phyloP scores from a whole-genome alignment of 2,113 vertebrate species.

The Crotalus tigris region DNA sequence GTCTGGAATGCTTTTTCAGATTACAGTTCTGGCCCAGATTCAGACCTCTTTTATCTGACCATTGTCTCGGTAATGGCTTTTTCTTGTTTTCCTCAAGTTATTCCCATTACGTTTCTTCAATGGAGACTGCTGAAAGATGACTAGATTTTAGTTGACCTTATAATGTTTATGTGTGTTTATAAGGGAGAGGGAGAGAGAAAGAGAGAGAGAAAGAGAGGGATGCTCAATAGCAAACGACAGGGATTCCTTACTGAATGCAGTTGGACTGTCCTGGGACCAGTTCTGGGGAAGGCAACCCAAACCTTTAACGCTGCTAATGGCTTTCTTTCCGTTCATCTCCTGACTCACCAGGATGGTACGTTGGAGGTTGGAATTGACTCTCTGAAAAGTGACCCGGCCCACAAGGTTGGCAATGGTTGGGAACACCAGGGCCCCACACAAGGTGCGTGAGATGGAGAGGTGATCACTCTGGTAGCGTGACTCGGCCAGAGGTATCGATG shows the following conservation, averaged over 20 bases:
- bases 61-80: too few relatives aligned
- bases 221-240: background rate
- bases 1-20: too few relatives aligned
- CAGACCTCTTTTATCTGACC: too few relatives aligned
- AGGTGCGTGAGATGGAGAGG: slow-evolving; percentile 72
- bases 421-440: slow-evolving; percentile 76
- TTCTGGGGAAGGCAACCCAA: background rate
- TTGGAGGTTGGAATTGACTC: slow-evolving; percentile 68
- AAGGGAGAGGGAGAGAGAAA: background rate
- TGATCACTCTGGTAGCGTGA: slow-evolving; percentile 56
- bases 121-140: too few relatives aligned
- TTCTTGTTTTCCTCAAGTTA: too few relatives aligned
- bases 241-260: too few relatives aligned
- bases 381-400: slow-evolving; percentile 69
- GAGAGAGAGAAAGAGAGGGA: background rate
- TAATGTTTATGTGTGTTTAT: background rate
- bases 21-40: too few relatives aligned
- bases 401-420: slow-evolving; percentile 73
- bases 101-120: too few relatives aligned
- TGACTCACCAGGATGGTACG: slow-evolving; percentile 70
- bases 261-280: background rate
- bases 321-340: background rate
- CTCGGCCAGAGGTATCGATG: slow-evolving; percentile 55
- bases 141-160: too few relatives aligned
- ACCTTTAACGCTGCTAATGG: too few relatives aligned